Evolutionary conservation across 2,888 invertebrate genomes (phyloP).

Genomic region (Nephrotoma guestfalica): DNA sequence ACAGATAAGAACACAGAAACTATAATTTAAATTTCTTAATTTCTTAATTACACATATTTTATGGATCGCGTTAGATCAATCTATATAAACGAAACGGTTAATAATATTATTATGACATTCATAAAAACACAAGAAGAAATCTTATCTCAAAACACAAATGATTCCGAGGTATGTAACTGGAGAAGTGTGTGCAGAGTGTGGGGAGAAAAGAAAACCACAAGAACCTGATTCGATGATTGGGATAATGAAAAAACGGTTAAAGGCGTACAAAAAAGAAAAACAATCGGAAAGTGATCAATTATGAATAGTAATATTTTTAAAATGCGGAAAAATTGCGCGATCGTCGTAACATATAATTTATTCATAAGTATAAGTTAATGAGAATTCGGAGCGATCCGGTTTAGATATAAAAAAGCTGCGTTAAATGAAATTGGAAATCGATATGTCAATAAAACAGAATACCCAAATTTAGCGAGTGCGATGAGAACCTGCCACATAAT

Average conservation of each 20-base stretch:
- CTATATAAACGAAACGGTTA: background rate
- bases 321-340: too few relatives aligned
- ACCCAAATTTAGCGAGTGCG: too few relatives aligned
- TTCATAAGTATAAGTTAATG: background rate
- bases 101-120: background rate
- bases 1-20: background rate
- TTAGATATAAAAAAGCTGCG: background rate
- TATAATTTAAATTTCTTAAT: background rate
- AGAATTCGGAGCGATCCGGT: background rate
- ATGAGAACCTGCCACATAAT: too few relatives aligned
- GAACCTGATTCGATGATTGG: background rate
- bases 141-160: background rate
- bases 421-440: background rate
- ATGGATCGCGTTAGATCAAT: background rate
- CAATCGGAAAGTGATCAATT: background rate
- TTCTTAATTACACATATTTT: background rate
- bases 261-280: background rate
- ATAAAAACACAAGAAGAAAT: background rate
- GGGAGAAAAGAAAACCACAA: background rate
- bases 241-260: background rate
- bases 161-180: background rate
- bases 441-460: background rate
- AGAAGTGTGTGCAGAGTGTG: background rate
- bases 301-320: background rate
- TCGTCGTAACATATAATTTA: too few relatives aligned